phyloP scores from a whole-genome alignment of 64 coral and sea anemone genomes.

The Catalaphyllia jardinei region DNA sequence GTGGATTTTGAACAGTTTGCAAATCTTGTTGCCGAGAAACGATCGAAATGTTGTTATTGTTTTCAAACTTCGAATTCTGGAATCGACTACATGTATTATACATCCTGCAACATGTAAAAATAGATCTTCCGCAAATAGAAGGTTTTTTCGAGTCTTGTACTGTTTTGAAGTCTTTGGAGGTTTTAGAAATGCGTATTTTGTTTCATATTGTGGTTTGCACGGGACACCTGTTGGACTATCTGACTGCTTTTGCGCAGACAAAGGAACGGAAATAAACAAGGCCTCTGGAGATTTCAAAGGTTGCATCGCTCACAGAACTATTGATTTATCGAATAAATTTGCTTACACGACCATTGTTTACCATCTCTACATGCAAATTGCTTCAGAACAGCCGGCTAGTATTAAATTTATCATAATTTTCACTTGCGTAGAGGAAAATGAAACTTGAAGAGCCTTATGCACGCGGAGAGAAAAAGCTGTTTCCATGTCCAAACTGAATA shows the following conservation, averaged over 20 bases:
- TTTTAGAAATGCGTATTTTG: neutral
- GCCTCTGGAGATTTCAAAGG: slow-evolving; percentile 19
- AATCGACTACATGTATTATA: neutral
- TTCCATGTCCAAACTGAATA: neutral
- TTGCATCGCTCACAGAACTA: neutral
- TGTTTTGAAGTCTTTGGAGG: neutral
- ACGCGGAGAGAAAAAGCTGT: neutral
- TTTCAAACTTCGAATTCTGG: neutral
- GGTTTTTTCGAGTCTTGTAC: neutral
- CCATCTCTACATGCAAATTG: neutral
- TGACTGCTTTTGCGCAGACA: slow-evolving; percentile 1
- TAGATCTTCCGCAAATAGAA: neutral
- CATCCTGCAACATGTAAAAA: neutral
- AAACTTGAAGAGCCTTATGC: neutral
- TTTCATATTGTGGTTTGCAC: neutral
- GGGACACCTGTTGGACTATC: slow-evolving; percentile 18
- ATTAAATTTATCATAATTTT: neutral
- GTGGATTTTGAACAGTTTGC: neutral
- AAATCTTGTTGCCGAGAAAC: neutral
- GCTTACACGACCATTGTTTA: slow-evolving; percentile 7
- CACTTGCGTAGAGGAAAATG: neutral
- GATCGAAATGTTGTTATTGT: neutral
- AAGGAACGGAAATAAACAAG: slow-evolving; percentile 4
- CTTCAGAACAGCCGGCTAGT: neutral
- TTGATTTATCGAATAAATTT: neutral